These are phyloP conservation scores for Physella acuta DNA, from an alignment of 1,140 invertebrate species.

Conservation along the genomic window DNA sequence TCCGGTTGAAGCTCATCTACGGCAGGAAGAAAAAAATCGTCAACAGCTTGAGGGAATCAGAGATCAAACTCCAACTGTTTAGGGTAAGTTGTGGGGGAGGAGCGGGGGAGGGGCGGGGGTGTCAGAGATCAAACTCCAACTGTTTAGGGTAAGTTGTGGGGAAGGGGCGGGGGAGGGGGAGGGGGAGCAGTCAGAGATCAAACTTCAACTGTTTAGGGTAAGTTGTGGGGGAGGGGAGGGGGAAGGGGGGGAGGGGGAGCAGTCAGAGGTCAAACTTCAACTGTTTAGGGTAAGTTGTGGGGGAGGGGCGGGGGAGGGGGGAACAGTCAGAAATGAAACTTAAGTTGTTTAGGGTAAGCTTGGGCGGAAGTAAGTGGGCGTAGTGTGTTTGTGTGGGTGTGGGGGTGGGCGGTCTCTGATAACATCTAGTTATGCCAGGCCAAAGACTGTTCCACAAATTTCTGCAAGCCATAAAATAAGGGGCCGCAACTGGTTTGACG, in stretches of 20 bases:
- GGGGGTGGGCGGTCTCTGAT: no score
- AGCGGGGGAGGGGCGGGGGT: background rate
- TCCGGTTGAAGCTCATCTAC: slow-evolving; percentile 50
- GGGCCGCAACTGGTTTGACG: no score
- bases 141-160: background rate
- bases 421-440: no score
- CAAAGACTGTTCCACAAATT: no score
- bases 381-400: no score
- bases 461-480: no score
- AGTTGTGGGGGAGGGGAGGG: background rate
- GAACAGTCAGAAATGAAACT: slow-evolving; percentile 44
- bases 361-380: no score
- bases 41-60: slow-evolving; percentile 44
- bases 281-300: no score
- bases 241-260: background rate
- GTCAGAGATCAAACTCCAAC: background rate
- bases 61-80: slow-evolving; percentile 48
- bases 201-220: slow-evolving; percentile 49
- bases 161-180: background rate
- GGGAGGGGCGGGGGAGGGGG: background rate
- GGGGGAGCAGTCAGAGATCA: slow-evolving; percentile 41
- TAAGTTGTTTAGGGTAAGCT: slow-evolving; percentile 46
- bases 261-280: background rate
- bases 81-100: slow-evolving; percentile 30
- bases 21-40: slow-evolving; percentile 50